Evolutionary conservation across 2,888 invertebrate species (phyloP).

Genomic region (Drosophila gaucha): DNA sequence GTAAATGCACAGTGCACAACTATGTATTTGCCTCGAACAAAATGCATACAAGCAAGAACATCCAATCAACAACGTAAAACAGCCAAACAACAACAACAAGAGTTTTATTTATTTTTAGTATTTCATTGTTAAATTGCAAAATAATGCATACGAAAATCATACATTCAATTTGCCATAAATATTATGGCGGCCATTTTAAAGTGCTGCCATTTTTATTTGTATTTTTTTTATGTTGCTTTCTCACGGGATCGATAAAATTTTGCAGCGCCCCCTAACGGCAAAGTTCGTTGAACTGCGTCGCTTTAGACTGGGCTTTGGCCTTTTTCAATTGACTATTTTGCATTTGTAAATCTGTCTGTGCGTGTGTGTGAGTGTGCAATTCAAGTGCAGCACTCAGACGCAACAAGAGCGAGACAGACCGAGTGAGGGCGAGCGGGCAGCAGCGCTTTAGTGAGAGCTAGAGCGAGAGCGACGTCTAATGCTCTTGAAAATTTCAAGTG

Average conservation of each 20-base stretch:
- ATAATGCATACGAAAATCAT: conserved; percentile 36
- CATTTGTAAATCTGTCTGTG: conserved; percentile 25
- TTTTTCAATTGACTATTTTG: conserved; percentile 66
- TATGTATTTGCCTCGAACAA: no score
- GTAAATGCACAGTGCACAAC: conserved; percentile 57
- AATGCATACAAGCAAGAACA: conserved; percentile 52
- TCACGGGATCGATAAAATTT: conserved; percentile 45
- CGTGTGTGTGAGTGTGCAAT: conserved; percentile 35
- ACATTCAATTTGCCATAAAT: conserved; percentile 61
- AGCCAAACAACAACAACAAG: conserved; percentile 25
- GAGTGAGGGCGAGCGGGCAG: conserved; percentile 3
- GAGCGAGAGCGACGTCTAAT: conserved; percentile 58
- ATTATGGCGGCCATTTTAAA: conserved; percentile 69
- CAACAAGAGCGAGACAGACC: conserved; percentile 10
- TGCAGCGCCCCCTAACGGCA: conserved; percentile 15
- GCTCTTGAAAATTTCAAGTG: conserved; percentile 79
- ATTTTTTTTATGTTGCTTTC: not conserved
- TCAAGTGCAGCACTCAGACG: conserved; percentile 64
- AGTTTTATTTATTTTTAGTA: conserved; percentile 2
- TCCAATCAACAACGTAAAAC: conserved; percentile 49
- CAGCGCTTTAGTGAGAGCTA: conserved; percentile 13
- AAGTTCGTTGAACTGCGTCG: conserved; percentile 69
- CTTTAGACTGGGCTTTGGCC: conserved; percentile 38
- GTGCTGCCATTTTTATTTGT: conserved; percentile 22
- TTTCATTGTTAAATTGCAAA: conserved; percentile 46